Base-by-base conservation (phyloP, 2,888 invertebrate genomes). In the Eupeodes latifasciatus region DNA sequence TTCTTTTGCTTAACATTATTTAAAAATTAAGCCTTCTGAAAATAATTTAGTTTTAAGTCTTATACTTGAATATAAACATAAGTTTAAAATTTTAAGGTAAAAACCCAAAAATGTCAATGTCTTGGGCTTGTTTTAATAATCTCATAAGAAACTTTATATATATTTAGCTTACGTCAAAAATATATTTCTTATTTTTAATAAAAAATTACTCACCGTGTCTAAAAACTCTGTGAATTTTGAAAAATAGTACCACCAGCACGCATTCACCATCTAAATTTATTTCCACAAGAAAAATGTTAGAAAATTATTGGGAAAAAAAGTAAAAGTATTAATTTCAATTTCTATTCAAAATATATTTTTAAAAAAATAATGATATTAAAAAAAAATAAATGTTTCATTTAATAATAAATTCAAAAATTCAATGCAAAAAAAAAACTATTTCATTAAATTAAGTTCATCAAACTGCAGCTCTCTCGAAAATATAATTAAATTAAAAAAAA, bases 141-240 rank as follows among this genome's bases (percentile, higher is more conserved):
- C 40, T 40, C 40, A 40, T 40, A 0, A 9, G 40, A 40, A 40
- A 40, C 40, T 40, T 40, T 7, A 7, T 5, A 40, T 40, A 3
- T 40, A 40, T 40, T 40, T 40, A 9, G 40, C 9, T 40, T 40
- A 55, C 55, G 19, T 19, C 16, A 16, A 16, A n/a, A 40, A 7
- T 40, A 40, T 7, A 40, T 40, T 5, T 4, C 1, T 40, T 7
- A 5, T 27, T 57, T n/a, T 19, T 75, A 47, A 84, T 49, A 66
- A 72, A 81, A 69, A 74, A 51, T 61, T 83, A 95, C 96, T 96
- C 94, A 98, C 98, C 94, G 98, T 98, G 94, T 98, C 98, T 94
- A 98, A 96, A 94, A 98, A 98, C 94, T 99, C 99, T 91, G 98
- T 97, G 94, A 98, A 98, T 94, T 99, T 99, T 78, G 98, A 98